Percentiles rank a stretch among this genome's conserved stretches.
These are phyloP conservation scores for Aleiodes testaceus DNA, from an alignment of 2,888 invertebrate genomes.

Conservation along the genomic window DNA sequence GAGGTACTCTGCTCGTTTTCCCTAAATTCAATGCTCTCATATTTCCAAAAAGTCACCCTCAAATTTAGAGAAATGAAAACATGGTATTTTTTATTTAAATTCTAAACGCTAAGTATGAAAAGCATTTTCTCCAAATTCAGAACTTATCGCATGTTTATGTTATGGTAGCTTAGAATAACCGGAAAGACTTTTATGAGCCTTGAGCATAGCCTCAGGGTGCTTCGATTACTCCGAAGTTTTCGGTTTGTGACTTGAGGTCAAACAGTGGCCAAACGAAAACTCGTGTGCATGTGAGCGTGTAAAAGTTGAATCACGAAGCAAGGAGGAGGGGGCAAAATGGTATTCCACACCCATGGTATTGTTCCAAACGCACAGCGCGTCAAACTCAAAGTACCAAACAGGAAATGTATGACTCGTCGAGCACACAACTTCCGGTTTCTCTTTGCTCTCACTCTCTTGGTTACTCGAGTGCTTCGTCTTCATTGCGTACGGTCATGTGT, in stretches of 20 bases:
- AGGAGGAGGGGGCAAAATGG: neutral
- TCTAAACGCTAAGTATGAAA: neutral
- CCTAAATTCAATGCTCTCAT: too few relatives aligned
- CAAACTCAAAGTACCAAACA: constrained; percentile 11
- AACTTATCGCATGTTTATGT: neutral
- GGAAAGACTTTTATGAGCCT: constrained; percentile 15
- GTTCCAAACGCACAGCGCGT: constrained; percentile 17
- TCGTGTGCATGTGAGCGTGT: too few relatives aligned
- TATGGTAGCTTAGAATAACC: neutral
- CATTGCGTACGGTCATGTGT: constrained; percentile 28
- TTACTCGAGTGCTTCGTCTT: constrained; percentile 38
- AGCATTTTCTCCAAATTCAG: neutral
- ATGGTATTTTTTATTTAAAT: neutral
- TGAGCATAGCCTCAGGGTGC: neutral
- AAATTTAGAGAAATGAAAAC: too few relatives aligned
- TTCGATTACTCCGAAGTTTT: constrained; percentile 1
- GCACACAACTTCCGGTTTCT: constrained; percentile 48
- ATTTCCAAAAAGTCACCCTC: too few relatives aligned
- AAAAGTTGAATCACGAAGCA: neutral
- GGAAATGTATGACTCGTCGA: constrained; percentile 42
- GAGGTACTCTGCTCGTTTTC: too few relatives aligned
- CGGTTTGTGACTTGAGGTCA: neutral
- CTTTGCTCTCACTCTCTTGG: constrained; percentile 9
- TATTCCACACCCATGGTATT: constrained; percentile 20
- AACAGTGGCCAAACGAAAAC: too few relatives aligned